These are phyloP conservation scores for Spongia lamella DNA, from an alignment of 37 sponge, comb jelly and placozoan species.

Conservation along the genomic window DNA sequence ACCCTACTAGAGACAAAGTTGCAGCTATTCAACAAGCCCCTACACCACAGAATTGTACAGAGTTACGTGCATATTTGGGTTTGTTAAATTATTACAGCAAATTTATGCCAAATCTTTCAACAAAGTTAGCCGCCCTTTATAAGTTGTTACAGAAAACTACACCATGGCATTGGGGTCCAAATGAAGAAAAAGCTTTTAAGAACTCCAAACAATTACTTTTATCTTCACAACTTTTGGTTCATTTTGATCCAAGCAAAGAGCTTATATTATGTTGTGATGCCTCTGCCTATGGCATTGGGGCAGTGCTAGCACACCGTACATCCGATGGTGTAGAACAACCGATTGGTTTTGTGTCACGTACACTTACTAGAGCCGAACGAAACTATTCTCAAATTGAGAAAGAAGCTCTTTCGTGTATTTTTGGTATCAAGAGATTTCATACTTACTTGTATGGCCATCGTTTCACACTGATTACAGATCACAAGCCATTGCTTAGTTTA, in stretches of 20 bases:
- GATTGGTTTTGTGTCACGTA: slow-evolving; percentile 33
- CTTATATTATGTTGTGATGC: slow-evolving; percentile 26
- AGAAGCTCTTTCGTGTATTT: not conserved
- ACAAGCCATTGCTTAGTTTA: not conserved
- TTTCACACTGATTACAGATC: not conserved
- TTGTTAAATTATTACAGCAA: not conserved
- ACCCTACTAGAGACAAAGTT: slow-evolving; percentile 24
- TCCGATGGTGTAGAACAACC: slow-evolving; percentile 35
- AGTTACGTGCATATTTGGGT: not conserved
- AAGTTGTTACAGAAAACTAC: not conserved
- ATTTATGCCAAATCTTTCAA: slow-evolving; percentile 12
- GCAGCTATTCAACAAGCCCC: slow-evolving; percentile 1
- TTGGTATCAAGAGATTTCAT: not conserved
- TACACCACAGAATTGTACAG: not conserved
- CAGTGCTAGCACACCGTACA: slow-evolving; percentile 15
- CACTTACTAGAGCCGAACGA: slow-evolving; percentile 6
- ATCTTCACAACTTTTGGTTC: slow-evolving; percentile 36
- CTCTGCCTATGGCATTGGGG: slow-evolving; percentile 21
- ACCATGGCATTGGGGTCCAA: slow-evolving; percentile 43
- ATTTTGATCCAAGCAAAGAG: slow-evolving; percentile 33
- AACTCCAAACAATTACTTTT: slow-evolving; percentile 24
- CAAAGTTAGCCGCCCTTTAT: not conserved
- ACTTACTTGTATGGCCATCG: not conserved
- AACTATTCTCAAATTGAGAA: slow-evolving; percentile 20
- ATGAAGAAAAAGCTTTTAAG: slow-evolving; percentile 25